Base-by-base conservation (phyloP, 2,888 invertebrate species). In the Polydrusus cervinus region DNA sequence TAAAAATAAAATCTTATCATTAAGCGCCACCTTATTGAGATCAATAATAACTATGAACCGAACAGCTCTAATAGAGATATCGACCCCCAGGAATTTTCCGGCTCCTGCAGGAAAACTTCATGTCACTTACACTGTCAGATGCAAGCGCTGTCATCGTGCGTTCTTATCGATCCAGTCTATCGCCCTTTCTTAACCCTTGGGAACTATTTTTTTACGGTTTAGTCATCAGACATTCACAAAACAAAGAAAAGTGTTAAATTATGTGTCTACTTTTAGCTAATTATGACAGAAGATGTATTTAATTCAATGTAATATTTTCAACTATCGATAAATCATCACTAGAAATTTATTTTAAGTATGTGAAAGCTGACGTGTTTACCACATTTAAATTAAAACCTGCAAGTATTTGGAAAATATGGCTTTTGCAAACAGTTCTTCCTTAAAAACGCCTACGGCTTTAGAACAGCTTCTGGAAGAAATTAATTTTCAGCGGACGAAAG, bases 401-500 rank as follows among this genome's bases (percentile, higher is more conserved):
- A 47, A 47, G n/a, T 47, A 47, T 47, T 38, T 34, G 5, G 8
- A 14, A 62, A 69, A 65, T 71, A 87, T 87, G 87, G 87, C 87
- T 75, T 87, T 86, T 79, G 83, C 86, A 38, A 86, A 86, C 78
- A 85, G 83, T 78, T 78, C 83, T 45, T 55, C 69, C 30, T 81
- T 89, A 71, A 88, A 89, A 83, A 87, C 89, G 18, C 91, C 93
- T 18, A 94, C 94, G 38, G 92, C 94, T 86, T 88, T 97, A 81
- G 96, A 96, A 85, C 96, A 95, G 84, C 89, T 97, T 71, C 88
- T 97, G 75, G 96, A 96, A 85, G 97, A 97, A 87, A 97, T 97
- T 80, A 96, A 95, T 87, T 97, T 96, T 83, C 96, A 97, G 87
- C 90, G 96, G 79, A 95, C 95, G 67, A 96, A 97, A 87, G 96